phyloP scores from a whole-genome alignment of 2,797 vertebrate species.

The Sylvilagus floridanus region DNA sequence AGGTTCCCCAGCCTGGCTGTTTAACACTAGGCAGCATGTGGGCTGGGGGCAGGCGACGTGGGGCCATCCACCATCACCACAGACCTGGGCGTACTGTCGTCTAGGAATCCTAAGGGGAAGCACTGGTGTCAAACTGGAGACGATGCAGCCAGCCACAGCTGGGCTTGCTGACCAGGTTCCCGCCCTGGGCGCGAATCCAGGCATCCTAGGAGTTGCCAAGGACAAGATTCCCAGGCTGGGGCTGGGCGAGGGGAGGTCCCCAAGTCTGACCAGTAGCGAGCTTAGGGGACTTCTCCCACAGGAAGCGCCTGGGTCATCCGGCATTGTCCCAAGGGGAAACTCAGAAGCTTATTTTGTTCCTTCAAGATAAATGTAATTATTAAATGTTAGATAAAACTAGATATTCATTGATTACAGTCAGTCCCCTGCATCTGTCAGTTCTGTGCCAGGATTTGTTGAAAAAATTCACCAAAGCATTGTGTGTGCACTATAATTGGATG shows the following conservation, averaged over 20 bases:
- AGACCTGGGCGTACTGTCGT: neutral
- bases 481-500: no score
- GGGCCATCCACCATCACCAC: neutral
- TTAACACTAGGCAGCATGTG: neutral
- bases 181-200: neutral
- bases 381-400: neutral
- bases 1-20: no score
- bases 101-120: conserved; percentile 6
- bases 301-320: neutral
- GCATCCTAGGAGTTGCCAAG: neutral
- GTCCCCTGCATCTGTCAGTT: no score
- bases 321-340: neutral
- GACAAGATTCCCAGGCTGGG: neutral
- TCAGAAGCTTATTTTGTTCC: neutral
- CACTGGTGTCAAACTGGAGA: conserved; percentile 8
- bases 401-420: neutral
- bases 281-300: neutral
- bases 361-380: neutral
- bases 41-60: neutral
- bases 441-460: no score
- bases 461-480: no score
- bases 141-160: neutral
- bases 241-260: no score
- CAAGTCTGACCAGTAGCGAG: neutral
- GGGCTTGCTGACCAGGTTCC: neutral